Conservation (phyloP, 2,797 vertebrate species). For the Anniella stebbinsi region DNA sequence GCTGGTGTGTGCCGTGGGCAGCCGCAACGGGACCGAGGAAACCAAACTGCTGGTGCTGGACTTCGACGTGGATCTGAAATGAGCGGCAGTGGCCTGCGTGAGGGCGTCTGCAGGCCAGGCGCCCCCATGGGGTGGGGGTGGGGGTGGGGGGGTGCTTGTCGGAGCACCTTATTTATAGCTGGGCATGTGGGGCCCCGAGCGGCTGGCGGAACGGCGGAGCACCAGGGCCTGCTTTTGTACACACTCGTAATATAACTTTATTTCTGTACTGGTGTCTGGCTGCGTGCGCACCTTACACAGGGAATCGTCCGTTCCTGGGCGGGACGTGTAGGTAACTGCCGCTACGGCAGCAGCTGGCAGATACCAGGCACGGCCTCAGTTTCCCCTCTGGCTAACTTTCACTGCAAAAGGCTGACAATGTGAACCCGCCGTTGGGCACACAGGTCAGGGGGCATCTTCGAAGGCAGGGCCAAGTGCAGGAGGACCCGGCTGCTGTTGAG, state of each 20-base stretch:
- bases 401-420: slow-evolving; percentile 44
- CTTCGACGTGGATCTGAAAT: slow-evolving; percentile 74
- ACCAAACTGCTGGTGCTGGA: slow-evolving; percentile 78
- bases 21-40: slow-evolving; percentile 75
- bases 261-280: slow-evolving; percentile 59
- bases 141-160: background rate
- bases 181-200: background rate
- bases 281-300: background rate
- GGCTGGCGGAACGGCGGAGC: slow-evolving; percentile 32
- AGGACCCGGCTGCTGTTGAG: slow-evolving; percentile 62
- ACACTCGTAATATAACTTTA: slow-evolving; percentile 69
- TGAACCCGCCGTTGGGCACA: slow-evolving; percentile 61
- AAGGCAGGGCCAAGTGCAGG: slow-evolving; percentile 65
- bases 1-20: slow-evolving; percentile 73
- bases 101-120: slow-evolving; percentile 50
- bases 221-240: slow-evolving; percentile 67
- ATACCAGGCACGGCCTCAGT: too few species aligned
- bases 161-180: slow-evolving; percentile 18
- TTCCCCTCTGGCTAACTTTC: too few species aligned
- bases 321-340: too few species aligned
- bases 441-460: slow-evolving; percentile 31
- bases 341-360: too few species aligned
- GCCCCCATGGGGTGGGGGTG: accelerated
- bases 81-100: slow-evolving; percentile 22
- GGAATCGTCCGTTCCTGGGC: too few species aligned